These are phyloP conservation scores for Megaleporinus macrocephalus DNA, from an alignment of 2,113 vertebrate species.

Conservation along the genomic window DNA sequence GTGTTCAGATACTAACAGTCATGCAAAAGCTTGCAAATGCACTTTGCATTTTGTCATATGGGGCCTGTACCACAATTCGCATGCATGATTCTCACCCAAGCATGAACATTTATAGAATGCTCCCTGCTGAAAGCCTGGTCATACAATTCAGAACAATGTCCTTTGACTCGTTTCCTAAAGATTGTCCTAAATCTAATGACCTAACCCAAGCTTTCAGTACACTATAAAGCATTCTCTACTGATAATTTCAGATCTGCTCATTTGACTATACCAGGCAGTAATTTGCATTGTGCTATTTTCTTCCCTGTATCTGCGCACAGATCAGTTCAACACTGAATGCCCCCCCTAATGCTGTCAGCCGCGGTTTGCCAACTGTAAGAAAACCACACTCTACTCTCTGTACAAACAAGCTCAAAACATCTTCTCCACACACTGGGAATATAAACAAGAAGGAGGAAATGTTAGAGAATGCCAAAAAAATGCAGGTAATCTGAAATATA, in stretches of 20 bases:
- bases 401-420: neutral
- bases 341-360: neutral
- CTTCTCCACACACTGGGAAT: neutral
- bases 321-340: neutral
- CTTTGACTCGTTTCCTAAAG: neutral
- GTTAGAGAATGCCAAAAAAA: neutral
- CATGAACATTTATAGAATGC: neutral
- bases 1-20: no score
- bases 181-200: neutral
- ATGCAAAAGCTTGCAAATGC: neutral
- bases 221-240: neutral
- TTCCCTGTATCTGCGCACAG: neutral
- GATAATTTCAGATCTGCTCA: constrained; percentile 10
- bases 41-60: neutral
- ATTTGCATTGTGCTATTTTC: constrained; percentile 8
- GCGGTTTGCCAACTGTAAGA: neutral
- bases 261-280: constrained; percentile 2
- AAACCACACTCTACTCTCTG: neutral
- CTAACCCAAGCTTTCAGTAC: neutral
- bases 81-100: neutral
- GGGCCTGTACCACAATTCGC: neutral
- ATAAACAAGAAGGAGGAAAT: neutral
- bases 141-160: neutral
- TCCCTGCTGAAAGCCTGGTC: neutral
- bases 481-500: neutral